Base-by-base conservation (phyloP, 2,113 vertebrate genomes). In the Microcebus tavaratra region DNA sequence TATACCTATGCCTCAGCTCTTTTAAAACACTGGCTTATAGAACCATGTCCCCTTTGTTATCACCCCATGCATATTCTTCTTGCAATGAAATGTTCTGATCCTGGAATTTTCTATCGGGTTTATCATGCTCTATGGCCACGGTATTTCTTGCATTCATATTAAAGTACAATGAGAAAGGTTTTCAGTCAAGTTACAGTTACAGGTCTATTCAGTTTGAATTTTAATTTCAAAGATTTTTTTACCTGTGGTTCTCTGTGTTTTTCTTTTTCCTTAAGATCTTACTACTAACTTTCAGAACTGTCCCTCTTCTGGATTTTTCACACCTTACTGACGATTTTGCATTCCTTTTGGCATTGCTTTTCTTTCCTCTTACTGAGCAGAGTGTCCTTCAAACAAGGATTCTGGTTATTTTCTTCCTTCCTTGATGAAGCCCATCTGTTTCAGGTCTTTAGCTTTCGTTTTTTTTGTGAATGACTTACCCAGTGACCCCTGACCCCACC, bases 401-500 rank as follows among this genome's bases (percentile, higher is more conserved):
- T 73, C 76, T 85, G 53, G 34, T 76, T 57, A 25, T 82, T 84
- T 92, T 73, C 80, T 93, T 88, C 84, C 90, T 95, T 96, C 68
- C 68, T 92, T 90, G 27, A 80, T 75, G 91, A 93, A 97, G 36
- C n/a, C 70, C 78, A 80, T 89, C 63, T 75, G 80, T 81, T 75
- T 88, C 63, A 91, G 65, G 31, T 59, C 76, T 78, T 55, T 6
- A 68, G 29, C 72, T 48, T 42, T 39, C 0, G 0, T 53, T 96
- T 53, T 96, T 96, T 63, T 83, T 25, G 10, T 76, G 76, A 95
- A 36, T 81, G 76, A 96, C 90, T 90, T 92, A 82, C 61, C 29
- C 63, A 12, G 31, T 86, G 90, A 95, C 42, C 83, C 80, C 75
- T 53, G 31, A 75, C 59, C 72, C 86, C 61, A 63, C 57, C 61